These are phyloP conservation scores for Sinocyclocheilus grahami DNA, from an alignment of 2,113 vertebrate genomes.

Conservation along the genomic window DNA sequence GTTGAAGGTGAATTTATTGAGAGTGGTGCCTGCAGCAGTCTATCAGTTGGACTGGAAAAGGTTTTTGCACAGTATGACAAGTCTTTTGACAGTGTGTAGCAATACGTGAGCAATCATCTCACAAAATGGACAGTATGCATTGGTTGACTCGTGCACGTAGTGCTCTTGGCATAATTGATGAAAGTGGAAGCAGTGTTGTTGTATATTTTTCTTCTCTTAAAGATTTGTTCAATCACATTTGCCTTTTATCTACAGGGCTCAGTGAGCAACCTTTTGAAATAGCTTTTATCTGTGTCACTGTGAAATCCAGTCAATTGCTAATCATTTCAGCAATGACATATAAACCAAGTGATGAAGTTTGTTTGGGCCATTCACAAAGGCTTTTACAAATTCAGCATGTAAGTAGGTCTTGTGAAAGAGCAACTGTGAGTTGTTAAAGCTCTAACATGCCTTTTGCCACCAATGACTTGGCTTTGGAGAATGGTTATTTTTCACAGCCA, in stretches of 20 bases:
- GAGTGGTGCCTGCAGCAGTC: not conserved
- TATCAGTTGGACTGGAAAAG: not conserved
- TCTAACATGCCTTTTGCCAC: no score
- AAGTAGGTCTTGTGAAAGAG: no score
- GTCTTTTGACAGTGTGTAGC: not conserved
- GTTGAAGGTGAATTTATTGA: not conserved
- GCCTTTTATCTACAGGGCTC: not conserved
- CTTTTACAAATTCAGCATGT: no score
- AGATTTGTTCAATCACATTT: not conserved
- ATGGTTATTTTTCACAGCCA: no score
- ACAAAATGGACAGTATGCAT: not conserved
- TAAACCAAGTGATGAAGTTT: no score
- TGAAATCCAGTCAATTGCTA: no score
- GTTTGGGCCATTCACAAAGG: no score
- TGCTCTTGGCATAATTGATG: not conserved
- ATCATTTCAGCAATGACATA: no score
- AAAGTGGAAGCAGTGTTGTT: slow-evolving; percentile 8
- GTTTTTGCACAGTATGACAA: not conserved
- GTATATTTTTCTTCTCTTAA: not conserved
- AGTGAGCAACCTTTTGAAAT: not conserved
- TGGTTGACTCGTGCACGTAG: not conserved
- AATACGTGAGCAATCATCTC: not conserved
- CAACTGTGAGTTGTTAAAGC: no score
- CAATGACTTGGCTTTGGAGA: no score
- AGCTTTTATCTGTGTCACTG: not conserved